A percentile compares a stretch with the other conserved stretches of the same genome.
phyloP scores from a whole-genome alignment of 1,140 invertebrate genomes.

The Macrosteles quadrilineatus region DNA sequence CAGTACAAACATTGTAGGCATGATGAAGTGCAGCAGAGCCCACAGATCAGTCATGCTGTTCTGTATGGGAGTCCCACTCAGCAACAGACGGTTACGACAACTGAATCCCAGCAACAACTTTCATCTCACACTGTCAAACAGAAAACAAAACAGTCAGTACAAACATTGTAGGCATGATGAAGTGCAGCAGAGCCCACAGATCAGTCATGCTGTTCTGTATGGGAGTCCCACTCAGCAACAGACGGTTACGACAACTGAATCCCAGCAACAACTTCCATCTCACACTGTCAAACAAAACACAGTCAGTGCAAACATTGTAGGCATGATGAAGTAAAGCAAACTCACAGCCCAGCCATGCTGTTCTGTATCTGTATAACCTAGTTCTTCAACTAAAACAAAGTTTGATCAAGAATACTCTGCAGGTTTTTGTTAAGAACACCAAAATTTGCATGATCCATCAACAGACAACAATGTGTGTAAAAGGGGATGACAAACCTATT shows the following conservation, averaged over 20 bases:
- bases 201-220: slow-evolving; percentile 99
- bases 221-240: slow-evolving; percentile 95
- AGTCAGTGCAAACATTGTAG: slow-evolving; percentile 95
- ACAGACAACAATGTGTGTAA: too few relatives aligned
- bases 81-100: slow-evolving; percentile 86
- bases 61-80: slow-evolving; percentile 98
- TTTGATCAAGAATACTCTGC: background rate
- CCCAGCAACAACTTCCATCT: slow-evolving; percentile 96
- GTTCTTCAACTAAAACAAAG: background rate
- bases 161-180: slow-evolving; percentile 98
- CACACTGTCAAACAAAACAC: too few relatives aligned
- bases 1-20: slow-evolving; percentile 98
- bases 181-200: slow-evolving; percentile 97
- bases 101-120: slow-evolving; percentile 94
- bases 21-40: slow-evolving; percentile 98
- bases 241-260: slow-evolving; percentile 89
- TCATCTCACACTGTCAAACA: slow-evolving; percentile 94
- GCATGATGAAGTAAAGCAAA: slow-evolving; percentile 99
- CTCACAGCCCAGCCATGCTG: slow-evolving; percentile 98
- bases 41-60: slow-evolving; percentile 98
- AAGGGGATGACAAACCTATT: too few relatives aligned
- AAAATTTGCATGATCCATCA: too few relatives aligned
- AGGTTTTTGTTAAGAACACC: too few relatives aligned
- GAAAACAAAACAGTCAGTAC: too few relatives aligned
- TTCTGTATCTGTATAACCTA: slow-evolving; percentile 79